Percentiles rank a stretch among this genome's conserved stretches.
Conservation (phyloP, 2,113 vertebrate species). For the Zosterops lateralis region DNA sequence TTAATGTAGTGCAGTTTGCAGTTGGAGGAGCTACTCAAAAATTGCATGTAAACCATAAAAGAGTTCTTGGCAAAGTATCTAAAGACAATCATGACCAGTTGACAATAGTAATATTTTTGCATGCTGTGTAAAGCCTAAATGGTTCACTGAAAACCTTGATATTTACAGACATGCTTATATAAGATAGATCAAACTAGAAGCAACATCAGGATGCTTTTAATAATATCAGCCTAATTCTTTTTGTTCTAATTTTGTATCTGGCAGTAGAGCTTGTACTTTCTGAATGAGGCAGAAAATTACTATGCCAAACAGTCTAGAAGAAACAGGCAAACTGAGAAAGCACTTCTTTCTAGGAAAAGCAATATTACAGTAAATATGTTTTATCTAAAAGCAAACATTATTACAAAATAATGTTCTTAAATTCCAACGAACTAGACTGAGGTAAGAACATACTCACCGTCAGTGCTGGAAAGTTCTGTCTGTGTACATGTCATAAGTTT, state of each 20-base stretch:
- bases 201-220: background rate
- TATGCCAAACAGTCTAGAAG: background rate
- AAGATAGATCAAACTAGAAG: background rate
- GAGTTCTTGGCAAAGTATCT: background rate
- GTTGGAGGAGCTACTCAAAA: background rate
- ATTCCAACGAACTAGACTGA: background rate
- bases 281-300: background rate
- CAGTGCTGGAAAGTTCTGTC: constrained; percentile 65
- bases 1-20: background rate
- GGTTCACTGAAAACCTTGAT: background rate
- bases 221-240: background rate
- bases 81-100: background rate
- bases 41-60: background rate
- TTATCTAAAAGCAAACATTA: background rate
- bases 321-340: background rate
- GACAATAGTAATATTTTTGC: background rate
- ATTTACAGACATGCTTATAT: background rate
- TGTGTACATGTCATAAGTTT: constrained; percentile 85
- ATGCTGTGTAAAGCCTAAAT: background rate
- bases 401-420: background rate
- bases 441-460: constrained; percentile 68
- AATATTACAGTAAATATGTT: rapidly evolving
- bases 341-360: background rate
- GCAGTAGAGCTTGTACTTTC: background rate
- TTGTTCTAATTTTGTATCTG: background rate